A percentile compares a stretch with the other conserved stretches of the same genome.
These are phyloP conservation scores for Pomacea maculata DNA, from an alignment of 1,140 invertebrate genomes.

Conservation along the genomic window DNA sequence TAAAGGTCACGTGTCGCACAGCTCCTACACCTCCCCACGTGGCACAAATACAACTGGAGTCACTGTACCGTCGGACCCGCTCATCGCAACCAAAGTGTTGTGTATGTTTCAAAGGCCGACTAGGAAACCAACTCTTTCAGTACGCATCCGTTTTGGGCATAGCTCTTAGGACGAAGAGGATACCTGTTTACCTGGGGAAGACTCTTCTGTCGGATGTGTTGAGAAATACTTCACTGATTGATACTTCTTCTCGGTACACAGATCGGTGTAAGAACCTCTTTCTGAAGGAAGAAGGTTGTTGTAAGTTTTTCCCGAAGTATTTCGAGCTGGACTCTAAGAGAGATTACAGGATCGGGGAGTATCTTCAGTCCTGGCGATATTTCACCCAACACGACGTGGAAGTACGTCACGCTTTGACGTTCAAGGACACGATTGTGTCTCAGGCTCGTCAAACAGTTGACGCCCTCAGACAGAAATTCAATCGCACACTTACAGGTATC, in stretches of 20 bases:
- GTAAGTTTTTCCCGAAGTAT: neutral
- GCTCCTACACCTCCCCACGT: too few species aligned
- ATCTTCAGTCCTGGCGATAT: conserved; percentile 6
- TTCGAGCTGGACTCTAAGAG: neutral
- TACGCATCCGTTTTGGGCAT: conserved; percentile 43
- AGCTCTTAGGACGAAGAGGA: conserved; percentile 4
- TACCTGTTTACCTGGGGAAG: neutral
- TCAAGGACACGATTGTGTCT: neutral
- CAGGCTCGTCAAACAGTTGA: neutral
- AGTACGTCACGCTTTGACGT: neutral
- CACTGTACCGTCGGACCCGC: too few species aligned
- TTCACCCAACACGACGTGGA: neutral
- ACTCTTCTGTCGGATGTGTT: neutral
- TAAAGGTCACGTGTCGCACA: too few species aligned
- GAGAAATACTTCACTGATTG: neutral
- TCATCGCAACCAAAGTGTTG: too few species aligned
- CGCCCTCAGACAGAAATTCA: neutral
- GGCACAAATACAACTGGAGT: too few species aligned
- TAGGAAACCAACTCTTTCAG: conserved; percentile 46
- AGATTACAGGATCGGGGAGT: neutral
- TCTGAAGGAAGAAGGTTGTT: neutral
- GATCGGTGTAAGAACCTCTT: neutral
- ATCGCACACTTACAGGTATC: neutral
- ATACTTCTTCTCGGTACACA: too few species aligned
- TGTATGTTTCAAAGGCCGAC: neutral